Conservation (phyloP, 2,888 invertebrate species). For the Oscheius sp. region DNA sequence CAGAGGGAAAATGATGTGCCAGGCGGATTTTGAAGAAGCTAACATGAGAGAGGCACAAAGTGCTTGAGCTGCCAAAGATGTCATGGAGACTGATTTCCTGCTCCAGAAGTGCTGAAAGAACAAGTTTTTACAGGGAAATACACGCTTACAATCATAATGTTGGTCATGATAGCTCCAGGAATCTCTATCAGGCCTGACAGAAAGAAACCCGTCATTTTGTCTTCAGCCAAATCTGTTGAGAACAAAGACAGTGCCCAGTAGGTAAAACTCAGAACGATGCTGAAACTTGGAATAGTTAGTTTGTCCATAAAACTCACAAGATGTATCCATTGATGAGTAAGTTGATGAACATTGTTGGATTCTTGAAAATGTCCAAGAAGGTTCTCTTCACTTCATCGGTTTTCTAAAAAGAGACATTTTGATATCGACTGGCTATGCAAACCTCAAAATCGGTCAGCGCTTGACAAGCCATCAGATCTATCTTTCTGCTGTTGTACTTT, state of each 20-base stretch:
- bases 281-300: slow-evolving; percentile 38
- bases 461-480: slow-evolving; percentile 40
- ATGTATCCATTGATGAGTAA: slow-evolving; percentile 63
- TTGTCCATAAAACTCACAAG: slow-evolving; percentile 49
- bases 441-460: slow-evolving; percentile 3
- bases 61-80: slow-evolving; percentile 39
- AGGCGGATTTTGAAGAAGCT: slow-evolving; percentile 38
- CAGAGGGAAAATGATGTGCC: slow-evolving; percentile 62
- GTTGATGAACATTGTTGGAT: slow-evolving; percentile 54
- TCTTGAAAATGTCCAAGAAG: slow-evolving; percentile 53
- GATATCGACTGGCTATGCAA: not conserved
- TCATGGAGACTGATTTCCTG: slow-evolving; percentile 24
- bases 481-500: slow-evolving; percentile 55
- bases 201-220: slow-evolving; percentile 70
- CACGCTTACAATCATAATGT: slow-evolving; percentile 41
- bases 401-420: not conserved
- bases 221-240: slow-evolving; percentile 68
- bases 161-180: slow-evolving; percentile 64
- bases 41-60: slow-evolving; percentile 44
- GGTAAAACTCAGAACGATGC: slow-evolving; percentile 68
- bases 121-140: not conserved
- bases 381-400: slow-evolving; percentile 29
- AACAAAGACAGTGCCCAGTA: slow-evolving; percentile 72
- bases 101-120: slow-evolving; percentile 22
- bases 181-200: slow-evolving; percentile 70